Evolutionary conservation across 2,888 invertebrate species (phyloP).

Genomic region (Oxystoma pomonae): DNA sequence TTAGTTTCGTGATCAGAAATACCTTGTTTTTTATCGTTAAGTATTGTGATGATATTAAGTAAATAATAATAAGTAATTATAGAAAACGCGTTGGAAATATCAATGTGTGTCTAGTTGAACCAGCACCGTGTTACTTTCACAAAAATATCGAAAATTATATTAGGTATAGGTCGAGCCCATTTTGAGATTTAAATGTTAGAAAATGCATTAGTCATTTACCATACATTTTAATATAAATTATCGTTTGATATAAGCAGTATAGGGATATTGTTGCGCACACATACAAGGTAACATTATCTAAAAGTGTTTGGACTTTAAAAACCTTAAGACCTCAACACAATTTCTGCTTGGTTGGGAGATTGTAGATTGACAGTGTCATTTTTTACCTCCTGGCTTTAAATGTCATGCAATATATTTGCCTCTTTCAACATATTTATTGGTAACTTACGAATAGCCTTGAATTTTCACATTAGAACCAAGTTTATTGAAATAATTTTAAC

Average conservation of each 20-base stretch:
- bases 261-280: not conserved
- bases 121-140: constrained; percentile 26
- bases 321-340: not conserved
- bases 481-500: too few species aligned
- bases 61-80: too few species aligned
- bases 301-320: not conserved
- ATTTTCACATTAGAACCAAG: too few species aligned
- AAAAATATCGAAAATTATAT: constrained; percentile 24
- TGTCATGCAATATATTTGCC: not conserved
- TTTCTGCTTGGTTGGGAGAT: not conserved
- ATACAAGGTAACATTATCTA: not conserved
- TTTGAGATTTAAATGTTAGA: not conserved
- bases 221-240: not conserved
- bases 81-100: too few species aligned
- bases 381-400: not conserved
- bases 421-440: not conserved
- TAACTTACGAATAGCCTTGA: too few species aligned
- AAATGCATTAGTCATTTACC: not conserved
- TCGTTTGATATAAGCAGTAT: not conserved
- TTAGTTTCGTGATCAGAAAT: too few species aligned
- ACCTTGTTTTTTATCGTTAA: too few species aligned
- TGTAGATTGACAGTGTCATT: not conserved
- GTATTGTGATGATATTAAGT: too few species aligned
- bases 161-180: constrained; percentile 19
- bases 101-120: constrained; percentile 17